Conservation (phyloP, 1,140 invertebrate genomes). For the Zaprionus capensis region DNA sequence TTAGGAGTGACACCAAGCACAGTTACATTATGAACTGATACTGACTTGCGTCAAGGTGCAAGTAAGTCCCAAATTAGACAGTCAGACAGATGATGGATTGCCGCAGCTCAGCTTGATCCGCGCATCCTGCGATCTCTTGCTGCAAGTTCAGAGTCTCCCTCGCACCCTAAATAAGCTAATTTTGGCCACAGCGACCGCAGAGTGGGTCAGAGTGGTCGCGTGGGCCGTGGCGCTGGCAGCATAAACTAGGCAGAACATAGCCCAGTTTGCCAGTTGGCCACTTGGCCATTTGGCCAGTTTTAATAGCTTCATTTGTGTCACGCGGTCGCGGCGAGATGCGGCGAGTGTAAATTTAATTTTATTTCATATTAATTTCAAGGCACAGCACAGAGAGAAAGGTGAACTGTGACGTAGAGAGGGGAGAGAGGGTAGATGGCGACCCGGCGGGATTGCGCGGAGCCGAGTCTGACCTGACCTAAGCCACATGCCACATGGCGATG, state of each 20-base stretch:
- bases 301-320: constrained; percentile 51
- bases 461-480: constrained; percentile 30
- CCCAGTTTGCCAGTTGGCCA: constrained; percentile 1
- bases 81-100: background rate
- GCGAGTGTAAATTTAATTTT: constrained; percentile 68
- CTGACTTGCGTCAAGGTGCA: too few species aligned
- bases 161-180: background rate
- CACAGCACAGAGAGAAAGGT: constrained; percentile 4
- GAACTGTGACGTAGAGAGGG: too few species aligned
- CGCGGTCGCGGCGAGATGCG: constrained; percentile 14
- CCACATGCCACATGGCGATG: constrained; percentile 20
- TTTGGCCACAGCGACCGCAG: too few species aligned
- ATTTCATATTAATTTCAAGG: constrained; percentile 65
- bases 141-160: background rate
- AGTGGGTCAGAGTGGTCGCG: background rate
- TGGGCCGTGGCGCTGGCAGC: background rate
- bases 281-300: constrained; percentile 5
- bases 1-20: too few species aligned
- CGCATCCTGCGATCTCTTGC: background rate
- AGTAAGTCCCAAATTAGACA: too few species aligned
- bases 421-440: background rate
- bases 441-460: constrained; percentile 5
- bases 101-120: background rate
- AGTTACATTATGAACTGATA: too few species aligned
- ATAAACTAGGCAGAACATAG: constrained; percentile 8